Base-by-base conservation (phyloP, 2,888 invertebrate species). In the Brenthis daphne region DNA sequence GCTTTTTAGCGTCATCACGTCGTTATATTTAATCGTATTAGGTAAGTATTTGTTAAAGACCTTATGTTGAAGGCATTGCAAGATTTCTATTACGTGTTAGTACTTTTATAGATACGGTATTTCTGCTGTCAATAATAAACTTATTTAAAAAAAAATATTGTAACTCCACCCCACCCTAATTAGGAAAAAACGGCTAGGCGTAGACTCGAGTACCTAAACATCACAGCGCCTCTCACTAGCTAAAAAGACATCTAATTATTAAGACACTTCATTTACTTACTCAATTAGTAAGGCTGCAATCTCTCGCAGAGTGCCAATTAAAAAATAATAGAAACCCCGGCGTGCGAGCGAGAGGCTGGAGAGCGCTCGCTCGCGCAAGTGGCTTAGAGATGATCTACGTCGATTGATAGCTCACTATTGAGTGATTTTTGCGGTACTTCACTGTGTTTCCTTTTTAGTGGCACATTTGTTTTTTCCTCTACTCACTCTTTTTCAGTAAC, bases 241-340 rank as follows among this genome's bases (percentile, higher is more conserved):
- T 82, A 85, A 89, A 89, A 87, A 87, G 86, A 85, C 86, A 85
- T 86, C 85, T 86, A 89, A 89, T 90, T 90, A 89, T 89, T 89
- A 86, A 88, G 86, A 87, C 86, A 89, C 89, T 90, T 89, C 85
- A 89, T 90, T 89, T 90, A 89, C 85, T 90, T 88, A 88, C 84
- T 89, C 89, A 91, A 91, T 90, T 89, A 90, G 86, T 82, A 87
- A 86, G 85, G 84, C 85, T 85, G 85, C 84, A 82, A 86, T 86
- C 85, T 85, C 84, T 80, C 81, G 80, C 77, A 74, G 82, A 92
- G 91, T 89, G 86, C 90, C 92, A 92, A 92, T 92, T 92, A 92
- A 92, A 91, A 91, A 89, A 89, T 88, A 88, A 90, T 87, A 86
- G 88, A 85, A 82, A 79, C 82, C 84, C 81, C 82, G 76, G 78